Evolutionary conservation across 2,888 invertebrate genomes (phyloP).

Genomic region (Elysia crispata): DNA sequence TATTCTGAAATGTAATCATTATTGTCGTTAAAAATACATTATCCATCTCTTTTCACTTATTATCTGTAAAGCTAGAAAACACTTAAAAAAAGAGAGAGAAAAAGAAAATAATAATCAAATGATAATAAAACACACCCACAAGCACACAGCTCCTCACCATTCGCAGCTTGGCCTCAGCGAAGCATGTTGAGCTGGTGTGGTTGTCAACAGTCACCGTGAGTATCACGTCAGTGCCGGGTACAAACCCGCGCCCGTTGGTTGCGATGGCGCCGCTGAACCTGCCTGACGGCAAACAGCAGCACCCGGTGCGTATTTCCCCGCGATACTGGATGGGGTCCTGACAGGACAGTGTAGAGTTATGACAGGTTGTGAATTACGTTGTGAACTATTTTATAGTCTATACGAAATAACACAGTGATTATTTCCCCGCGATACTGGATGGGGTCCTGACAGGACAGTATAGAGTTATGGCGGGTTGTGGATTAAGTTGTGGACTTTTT

Average conservation of each 20-base stretch:
- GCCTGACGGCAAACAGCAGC: slow-evolving; percentile 52
- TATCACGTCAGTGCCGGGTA: slow-evolving; percentile 50
- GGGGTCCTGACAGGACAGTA: slow-evolving; percentile 49
- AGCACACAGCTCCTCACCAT: slow-evolving; percentile 45
- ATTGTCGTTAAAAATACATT: too few relatives aligned
- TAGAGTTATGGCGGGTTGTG: too few relatives aligned
- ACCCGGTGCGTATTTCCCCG: slow-evolving; percentile 52
- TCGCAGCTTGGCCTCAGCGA: slow-evolving; percentile 51
- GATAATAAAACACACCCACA: too few relatives aligned
- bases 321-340: slow-evolving; percentile 53
- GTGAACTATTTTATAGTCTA: too few relatives aligned
- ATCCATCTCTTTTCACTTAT: too few relatives aligned
- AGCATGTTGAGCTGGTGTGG: slow-evolving; percentile 52
- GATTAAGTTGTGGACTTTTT: too few relatives aligned
- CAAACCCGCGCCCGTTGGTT: slow-evolving; percentile 53
- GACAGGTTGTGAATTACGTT: too few relatives aligned
- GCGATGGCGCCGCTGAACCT: slow-evolving; percentile 50
- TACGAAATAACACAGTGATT: slow-evolving; percentile 50
- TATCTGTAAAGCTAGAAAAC: too few relatives aligned
- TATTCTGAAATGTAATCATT: too few relatives aligned
- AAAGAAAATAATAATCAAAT: too few relatives aligned
- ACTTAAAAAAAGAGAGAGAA: too few relatives aligned
- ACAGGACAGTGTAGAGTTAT: too few relatives aligned
- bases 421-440: slow-evolving; percentile 52
- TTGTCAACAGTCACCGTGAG: slow-evolving; percentile 52